Evolutionary conservation across 1,140 invertebrate genomes (phyloP).

Genomic region (Nymphalis io): DNA sequence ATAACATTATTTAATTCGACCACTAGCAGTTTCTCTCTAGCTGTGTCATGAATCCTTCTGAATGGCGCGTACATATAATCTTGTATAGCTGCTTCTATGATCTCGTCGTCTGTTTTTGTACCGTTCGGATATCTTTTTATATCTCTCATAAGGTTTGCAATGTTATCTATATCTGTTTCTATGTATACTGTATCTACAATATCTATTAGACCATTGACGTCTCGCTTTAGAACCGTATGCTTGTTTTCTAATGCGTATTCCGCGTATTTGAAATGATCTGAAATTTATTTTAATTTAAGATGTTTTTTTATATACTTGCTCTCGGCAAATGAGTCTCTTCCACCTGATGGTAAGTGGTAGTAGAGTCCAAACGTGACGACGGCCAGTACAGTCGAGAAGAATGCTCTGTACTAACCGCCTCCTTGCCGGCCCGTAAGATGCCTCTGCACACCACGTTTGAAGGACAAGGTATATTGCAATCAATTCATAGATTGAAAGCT

Average conservation of each 20-base stretch:
- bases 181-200: constrained; percentile 23
- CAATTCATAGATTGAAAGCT: too few relatives aligned
- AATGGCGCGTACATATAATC: neutral
- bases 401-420: too few relatives aligned
- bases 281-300: neutral
- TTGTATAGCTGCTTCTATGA: neutral
- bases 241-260: constrained; percentile 21
- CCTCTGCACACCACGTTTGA: too few relatives aligned
- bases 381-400: too few relatives aligned
- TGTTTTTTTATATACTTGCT: too few relatives aligned
- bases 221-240: neutral
- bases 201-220: constrained; percentile 33
- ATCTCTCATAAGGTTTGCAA: constrained; percentile 6
- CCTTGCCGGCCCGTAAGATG: too few relatives aligned
- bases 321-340: too few relatives aligned
- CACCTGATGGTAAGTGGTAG: too few relatives aligned
- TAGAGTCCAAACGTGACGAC: too few relatives aligned
- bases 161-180: constrained; percentile 15
- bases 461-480: too few relatives aligned
- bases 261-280: constrained; percentile 21
- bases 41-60: neutral
- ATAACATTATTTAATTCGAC: neutral
- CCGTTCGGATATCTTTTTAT: neutral
- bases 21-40: neutral
- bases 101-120: neutral